Percentiles rank a stretch among this genome's conserved stretches.
Conservation (phyloP, 2,888 invertebrate genomes). For the Pachydiplax longipennis region DNA sequence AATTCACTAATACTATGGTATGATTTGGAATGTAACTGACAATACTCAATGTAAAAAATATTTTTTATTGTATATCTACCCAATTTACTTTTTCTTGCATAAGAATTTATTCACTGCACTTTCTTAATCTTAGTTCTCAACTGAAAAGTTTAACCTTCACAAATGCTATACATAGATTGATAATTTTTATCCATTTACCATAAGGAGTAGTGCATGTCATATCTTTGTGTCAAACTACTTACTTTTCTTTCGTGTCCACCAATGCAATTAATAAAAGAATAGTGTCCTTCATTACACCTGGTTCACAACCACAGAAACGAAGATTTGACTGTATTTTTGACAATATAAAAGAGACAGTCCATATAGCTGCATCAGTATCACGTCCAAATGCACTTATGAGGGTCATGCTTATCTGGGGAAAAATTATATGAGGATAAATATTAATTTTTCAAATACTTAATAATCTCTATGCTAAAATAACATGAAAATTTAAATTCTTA, state of each 20-base stretch:
- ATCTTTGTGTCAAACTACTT: conserved; percentile 50
- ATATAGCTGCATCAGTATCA: conserved; percentile 69
- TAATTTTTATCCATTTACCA: neutral
- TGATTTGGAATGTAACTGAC: too few species aligned
- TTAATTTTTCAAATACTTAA: neutral
- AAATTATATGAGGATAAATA: conserved; percentile 46
- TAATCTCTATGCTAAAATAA: neutral
- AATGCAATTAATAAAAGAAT: conserved; percentile 67
- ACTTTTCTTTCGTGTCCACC: conserved; percentile 64
- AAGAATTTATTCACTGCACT: too few species aligned
- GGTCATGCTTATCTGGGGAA: conserved; percentile 67
- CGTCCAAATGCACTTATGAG: conserved; percentile 70
- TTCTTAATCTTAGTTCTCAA: neutral
- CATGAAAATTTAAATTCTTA: too few species aligned
- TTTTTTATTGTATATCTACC: too few species aligned
- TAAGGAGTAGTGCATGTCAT: neutral
- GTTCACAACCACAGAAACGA: conserved; percentile 68
- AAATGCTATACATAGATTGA: too few species aligned
- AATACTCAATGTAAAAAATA: too few species aligned
- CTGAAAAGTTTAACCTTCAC: neutral
- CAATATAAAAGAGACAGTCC: conserved; percentile 70
- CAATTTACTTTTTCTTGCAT: too few species aligned
- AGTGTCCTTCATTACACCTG: conserved; percentile 68
- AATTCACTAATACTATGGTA: too few species aligned
- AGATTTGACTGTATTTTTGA: conserved; percentile 71